Evolutionary conservation across 2,797 vertebrate genomes (phyloP).

Genomic region (Dermochelys coriacea): DNA sequence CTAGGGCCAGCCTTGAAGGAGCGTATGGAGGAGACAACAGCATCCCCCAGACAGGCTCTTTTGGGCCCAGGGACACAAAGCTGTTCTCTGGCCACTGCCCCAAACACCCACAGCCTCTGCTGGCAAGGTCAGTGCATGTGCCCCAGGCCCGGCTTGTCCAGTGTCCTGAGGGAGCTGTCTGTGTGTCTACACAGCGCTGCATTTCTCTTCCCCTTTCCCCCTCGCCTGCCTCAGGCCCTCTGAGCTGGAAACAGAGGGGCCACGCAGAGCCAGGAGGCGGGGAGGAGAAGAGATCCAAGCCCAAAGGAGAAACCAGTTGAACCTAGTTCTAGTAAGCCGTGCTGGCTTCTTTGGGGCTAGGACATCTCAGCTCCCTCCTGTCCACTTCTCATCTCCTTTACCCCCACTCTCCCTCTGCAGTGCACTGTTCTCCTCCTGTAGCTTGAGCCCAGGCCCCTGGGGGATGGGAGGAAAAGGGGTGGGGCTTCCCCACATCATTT

Average conservation of each 20-base stretch:
- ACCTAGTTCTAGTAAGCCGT: not conserved
- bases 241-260: not conserved
- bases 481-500: not conserved
- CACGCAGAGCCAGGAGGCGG: not conserved
- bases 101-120: rapidly evolving
- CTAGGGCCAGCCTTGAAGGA: not conserved
- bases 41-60: not conserved
- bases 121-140: not conserved
- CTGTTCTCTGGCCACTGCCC: rapidly evolving
- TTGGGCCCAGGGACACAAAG: not conserved
- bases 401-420: no score
- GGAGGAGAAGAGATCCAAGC: not conserved
- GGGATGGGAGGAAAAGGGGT: not conserved
- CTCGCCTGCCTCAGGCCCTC: no score
- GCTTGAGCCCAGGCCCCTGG: not conserved
- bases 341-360: not conserved
- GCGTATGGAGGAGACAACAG: not conserved
- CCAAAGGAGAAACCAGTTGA: not conserved
- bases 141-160: not conserved
- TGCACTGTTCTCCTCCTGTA: not conserved
- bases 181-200: not conserved
- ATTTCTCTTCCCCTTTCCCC: not conserved
- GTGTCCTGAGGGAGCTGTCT: rapidly evolving
- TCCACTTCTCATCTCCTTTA: not conserved
- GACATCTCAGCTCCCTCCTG: not conserved